Conservation (phyloP, 2,797 vertebrate species). For the Schizopygopsis pylzovi region DNA sequence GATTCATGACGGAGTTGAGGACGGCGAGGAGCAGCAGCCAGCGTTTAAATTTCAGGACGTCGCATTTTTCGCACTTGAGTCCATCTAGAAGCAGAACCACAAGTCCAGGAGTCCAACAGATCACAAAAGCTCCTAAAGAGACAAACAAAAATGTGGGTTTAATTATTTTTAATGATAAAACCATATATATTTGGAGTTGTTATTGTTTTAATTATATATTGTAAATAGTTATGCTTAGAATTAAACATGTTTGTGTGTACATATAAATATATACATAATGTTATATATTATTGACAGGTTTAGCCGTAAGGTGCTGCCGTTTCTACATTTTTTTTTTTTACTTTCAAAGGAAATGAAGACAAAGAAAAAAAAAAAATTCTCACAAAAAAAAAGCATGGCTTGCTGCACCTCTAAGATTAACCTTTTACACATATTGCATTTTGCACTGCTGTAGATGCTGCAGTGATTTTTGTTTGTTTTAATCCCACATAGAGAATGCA, state of each 20-base stretch:
- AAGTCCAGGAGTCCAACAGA: conserved; percentile 97
- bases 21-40: conserved; percentile 94
- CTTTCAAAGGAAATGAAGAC: too few species aligned
- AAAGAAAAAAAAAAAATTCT: too few species aligned
- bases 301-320: neutral
- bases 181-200: neutral
- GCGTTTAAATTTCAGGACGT: conserved; percentile 85
- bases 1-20: conserved; percentile 96
- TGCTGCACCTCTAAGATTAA: neutral
- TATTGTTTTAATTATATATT: too few species aligned
- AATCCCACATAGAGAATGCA: neutral
- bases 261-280: neutral
- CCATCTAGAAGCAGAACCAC: conserved; percentile 90
- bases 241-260: neutral
- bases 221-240: too few species aligned
- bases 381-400: neutral
- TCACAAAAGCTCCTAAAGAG: conserved; percentile 89
- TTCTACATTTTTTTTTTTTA: too few species aligned
- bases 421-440: too few species aligned
- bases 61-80: conserved; percentile 83
- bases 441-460: neutral
- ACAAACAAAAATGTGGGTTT: neutral
- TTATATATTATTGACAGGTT: too few species aligned
- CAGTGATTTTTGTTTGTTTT: neutral
- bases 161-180: neutral